Evolutionary conservation across 2,888 invertebrate species (phyloP), one percentile per base, ranked within the genome.

Genomic region (Serrognathus titanus): DNA sequence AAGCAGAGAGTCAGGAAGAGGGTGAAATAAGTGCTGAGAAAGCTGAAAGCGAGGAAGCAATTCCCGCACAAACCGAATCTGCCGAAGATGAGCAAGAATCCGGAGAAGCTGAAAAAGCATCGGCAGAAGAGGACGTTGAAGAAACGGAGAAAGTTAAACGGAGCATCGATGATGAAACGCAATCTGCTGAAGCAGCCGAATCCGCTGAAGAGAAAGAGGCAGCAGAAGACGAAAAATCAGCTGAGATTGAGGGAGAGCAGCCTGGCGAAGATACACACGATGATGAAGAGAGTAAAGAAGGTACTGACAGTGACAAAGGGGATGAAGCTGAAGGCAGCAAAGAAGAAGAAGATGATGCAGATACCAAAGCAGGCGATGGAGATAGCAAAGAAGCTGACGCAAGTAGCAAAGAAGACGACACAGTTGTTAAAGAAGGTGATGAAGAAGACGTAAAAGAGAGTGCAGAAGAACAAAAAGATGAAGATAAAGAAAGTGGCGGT

Each of bases 341-440:
- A 43, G n/a, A 13, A 10, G 43, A 9, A 16, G 13, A 8, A 31
- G 64, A 61, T 53, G 65, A 51, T 46, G 71, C 69, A 60, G 64
- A 63, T 76, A 1, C 78, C 78, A 40, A 81, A 69, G 82, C 58
- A 38, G 50, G 58, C 10, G 63, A 61, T 38, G 67, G 64, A 48
- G 12, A 11, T 16, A 9, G 10, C 16, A 20, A 9, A 16, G 13
- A 13, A 31, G 64, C 60, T 55, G 65, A 51, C 46, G 63, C 60
- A 56, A 59, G 60, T 58, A 57, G 53, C 39, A 70, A 70, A 60
- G 64, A 54, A 55, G 54, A 62, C 55, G 47, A 43, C 47, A 48
- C 43, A 57, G 36, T 59, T 60, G 39, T 53, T 58, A 35, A 45
- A 31, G 24, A 31, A 31, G 24, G 24, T 31, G 24, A 37, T 8